Evolutionary conservation across 2,888 invertebrate species (phyloP).

Genomic region (Aphodius granarius): DNA sequence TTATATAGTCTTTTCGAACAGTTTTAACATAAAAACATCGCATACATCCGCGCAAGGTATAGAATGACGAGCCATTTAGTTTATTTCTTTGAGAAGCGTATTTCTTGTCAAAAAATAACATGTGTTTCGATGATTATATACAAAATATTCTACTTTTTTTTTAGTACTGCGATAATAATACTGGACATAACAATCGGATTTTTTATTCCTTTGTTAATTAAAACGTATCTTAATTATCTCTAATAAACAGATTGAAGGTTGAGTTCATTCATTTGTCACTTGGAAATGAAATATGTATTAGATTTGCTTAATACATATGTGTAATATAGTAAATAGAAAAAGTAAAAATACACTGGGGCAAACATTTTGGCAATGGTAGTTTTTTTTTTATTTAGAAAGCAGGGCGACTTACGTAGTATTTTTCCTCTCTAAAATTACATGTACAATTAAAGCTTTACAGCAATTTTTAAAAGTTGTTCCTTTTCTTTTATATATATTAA

Average conservation of each 20-base stretch:
- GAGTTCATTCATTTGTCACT: no score
- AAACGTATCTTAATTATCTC: neutral
- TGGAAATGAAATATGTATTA: neutral
- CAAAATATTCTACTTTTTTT: neutral
- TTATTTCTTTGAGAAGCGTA: neutral
- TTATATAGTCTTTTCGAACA: neutral
- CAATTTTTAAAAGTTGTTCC: slow-evolving; percentile 39
- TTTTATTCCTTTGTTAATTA: neutral
- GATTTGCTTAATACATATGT: no score
- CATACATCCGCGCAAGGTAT: neutral
- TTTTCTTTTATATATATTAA: slow-evolving; percentile 28
- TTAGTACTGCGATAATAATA: neutral
- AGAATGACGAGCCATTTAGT: neutral
- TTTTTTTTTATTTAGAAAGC: neutral
- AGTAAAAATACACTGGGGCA: neutral
- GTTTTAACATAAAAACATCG: neutral
- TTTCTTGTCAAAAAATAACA: neutral
- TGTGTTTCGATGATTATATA: neutral
- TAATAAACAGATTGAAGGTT: neutral
- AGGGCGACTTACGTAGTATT: neutral
- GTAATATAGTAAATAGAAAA: neutral
- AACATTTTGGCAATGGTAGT: no score
- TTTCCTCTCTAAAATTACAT: slow-evolving; percentile 15
- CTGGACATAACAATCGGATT: neutral
- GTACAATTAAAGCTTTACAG: slow-evolving; percentile 52